Evolutionary conservation across 2,113 vertebrate species (phyloP), one percentile per base, ranked within the genome.

Genomic region (Epinephelus lanceolatus): DNA sequence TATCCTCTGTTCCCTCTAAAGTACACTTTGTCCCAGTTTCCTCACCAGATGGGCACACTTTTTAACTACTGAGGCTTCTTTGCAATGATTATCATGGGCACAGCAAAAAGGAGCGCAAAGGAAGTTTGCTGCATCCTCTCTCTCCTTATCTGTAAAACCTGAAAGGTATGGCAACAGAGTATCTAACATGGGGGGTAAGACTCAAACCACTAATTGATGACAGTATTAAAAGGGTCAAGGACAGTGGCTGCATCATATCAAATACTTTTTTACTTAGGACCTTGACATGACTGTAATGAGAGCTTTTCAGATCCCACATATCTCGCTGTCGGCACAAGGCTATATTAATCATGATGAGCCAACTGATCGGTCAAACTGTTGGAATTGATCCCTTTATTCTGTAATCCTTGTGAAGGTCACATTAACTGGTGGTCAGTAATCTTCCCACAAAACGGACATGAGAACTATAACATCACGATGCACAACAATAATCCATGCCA

Each of bases 1-100:
- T 93, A 86, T 88, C 88, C 92, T 88, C 78, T 85, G 84, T 94
- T 95, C 85, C 73, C 89, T 94, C 92, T 83, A 91, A 93, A 93
- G 94, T 90, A 94, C 92, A 92, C 90, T 95, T 94, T 95, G 94
- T 93, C 93, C 93, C 89, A 93, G 90, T 94, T 95, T 95, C 86
- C 83, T 78, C 85, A 93, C 81, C 93, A 95, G 94, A 95, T 95
- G 93, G 95, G 93, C 86, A 87, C 86, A 87, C 83, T 89, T 92
- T 93, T 92, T 88, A 93, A 89, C 92, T 87, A 93, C 90, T 70
- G 82, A 90, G 67, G 88, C 86, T 80, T 88, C 88, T 91, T 92
- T 90, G 87, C 70, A 87, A 91, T 89, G 69, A 93, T 89, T 91
- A 94, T 91, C 86, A 87, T 52, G 65, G 89, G 89, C 86, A 87